A percentile compares a stretch with the other conserved stretches of the same genome.
phyloP scores from a whole-genome alignment of 2,888 invertebrate species.

The Oegoconia quadripuncta region DNA sequence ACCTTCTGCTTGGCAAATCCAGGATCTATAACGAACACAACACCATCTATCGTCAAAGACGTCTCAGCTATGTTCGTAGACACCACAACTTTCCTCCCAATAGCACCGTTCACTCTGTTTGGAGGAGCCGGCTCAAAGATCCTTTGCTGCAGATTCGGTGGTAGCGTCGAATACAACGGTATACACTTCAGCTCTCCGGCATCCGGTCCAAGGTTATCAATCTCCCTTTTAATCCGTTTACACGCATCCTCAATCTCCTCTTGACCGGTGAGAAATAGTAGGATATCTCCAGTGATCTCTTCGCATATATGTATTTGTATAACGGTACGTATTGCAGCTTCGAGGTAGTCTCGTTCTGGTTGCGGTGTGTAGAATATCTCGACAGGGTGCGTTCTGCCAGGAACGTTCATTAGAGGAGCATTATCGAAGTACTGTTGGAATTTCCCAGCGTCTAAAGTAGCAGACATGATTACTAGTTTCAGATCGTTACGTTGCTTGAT shows the following conservation, averaged over 20 bases:
- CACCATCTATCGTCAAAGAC: conserved; percentile 98
- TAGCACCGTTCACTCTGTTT: conserved; percentile 91
- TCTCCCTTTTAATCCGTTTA: conserved; percentile 96
- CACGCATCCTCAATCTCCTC: conserved; percentile 99
- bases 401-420: conserved; percentile 99
- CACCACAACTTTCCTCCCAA: conserved; percentile 95
- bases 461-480: conserved; percentile 99
- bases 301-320: conserved; percentile 97
- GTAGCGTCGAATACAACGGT: conserved; percentile 98
- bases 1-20: conserved; percentile 99
- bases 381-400: conserved; percentile 80
- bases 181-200: conserved; percentile 99
- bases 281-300: conserved; percentile 93
- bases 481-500: conserved; percentile 94
- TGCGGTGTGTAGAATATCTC: conserved; percentile 99
- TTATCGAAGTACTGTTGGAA: conserved; percentile 99
- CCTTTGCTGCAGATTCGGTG: conserved; percentile 96
- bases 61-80: conserved; percentile 99
- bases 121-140: conserved; percentile 99
- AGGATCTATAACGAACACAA: conserved; percentile 99
- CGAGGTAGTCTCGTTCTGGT: conserved; percentile 97
- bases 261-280: conserved; percentile 90
- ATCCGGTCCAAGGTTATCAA: conserved; percentile 96
- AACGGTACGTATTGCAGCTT: conserved; percentile 98
- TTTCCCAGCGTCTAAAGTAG: conserved; percentile 99